Evolutionary conservation across 2,113 vertebrate species (phyloP).

Genomic region (Aphelocoma coerulescens): DNA sequence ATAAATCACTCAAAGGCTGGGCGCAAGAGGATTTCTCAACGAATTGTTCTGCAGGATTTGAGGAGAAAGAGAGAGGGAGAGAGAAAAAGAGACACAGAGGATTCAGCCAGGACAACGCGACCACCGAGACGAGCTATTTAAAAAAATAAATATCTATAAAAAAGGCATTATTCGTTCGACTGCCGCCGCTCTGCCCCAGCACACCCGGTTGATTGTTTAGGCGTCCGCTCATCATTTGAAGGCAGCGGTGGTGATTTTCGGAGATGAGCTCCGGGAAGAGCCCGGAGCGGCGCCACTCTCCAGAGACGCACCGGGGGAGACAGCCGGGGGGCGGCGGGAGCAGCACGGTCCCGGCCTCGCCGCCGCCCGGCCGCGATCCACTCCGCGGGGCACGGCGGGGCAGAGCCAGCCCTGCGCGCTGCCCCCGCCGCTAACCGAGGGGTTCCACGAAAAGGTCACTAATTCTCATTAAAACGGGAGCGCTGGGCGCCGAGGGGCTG

Average conservation of each 20-base stretch:
- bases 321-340: background rate
- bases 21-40: constrained; percentile 93
- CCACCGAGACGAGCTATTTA: background rate
- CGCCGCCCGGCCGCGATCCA: background rate
- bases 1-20: constrained; percentile 83
- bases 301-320: background rate
- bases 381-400: background rate
- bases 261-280: background rate
- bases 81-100: background rate
- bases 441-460: background rate
- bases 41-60: constrained; percentile 84
- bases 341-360: background rate
- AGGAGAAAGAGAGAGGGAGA: background rate
- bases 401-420: background rate
- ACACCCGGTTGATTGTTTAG: background rate
- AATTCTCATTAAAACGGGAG: background rate
- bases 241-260: background rate
- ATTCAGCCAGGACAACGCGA: background rate
- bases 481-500: background rate
- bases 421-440: background rate
- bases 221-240: background rate
- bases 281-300: background rate
- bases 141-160: background rate
- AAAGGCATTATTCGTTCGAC: background rate
- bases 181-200: background rate